Percentiles rank a stretch among this genome's conserved stretches.
Evolutionary conservation across 2,888 invertebrate genomes (phyloP).

Genomic region (Nemurella pictetii): DNA sequence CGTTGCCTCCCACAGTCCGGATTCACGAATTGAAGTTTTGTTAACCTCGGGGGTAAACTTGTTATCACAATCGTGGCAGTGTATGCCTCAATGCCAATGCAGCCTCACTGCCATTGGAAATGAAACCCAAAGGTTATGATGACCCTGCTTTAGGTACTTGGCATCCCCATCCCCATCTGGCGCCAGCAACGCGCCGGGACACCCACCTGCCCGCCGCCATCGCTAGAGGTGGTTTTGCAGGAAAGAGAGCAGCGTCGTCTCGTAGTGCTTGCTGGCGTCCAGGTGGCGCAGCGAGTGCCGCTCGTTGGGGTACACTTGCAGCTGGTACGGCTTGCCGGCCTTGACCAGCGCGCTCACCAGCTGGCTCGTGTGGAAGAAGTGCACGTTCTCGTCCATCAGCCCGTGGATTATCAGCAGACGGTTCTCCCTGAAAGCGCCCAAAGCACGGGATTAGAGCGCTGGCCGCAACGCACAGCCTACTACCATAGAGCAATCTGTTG

Average conservation of each 20-base stretch:
- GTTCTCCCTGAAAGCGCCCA: slow-evolving; percentile 66
- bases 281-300: slow-evolving; percentile 92
- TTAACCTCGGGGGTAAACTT: too few species aligned
- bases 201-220: not conserved
- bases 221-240: slow-evolving; percentile 76
- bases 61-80: too few species aligned
- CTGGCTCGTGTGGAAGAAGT: slow-evolving; percentile 94
- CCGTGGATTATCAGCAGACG: slow-evolving; percentile 95
- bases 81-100: too few species aligned
- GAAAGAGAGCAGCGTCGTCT: slow-evolving; percentile 90
- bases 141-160: too few species aligned
- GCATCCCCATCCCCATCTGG: too few species aligned
- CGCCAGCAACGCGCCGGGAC: too few species aligned
- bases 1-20: too few species aligned
- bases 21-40: too few species aligned
- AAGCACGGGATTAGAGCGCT: slow-evolving; percentile 16
- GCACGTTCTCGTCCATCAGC: slow-evolving; percentile 97
- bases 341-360: slow-evolving; percentile 87
- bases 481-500: too few species aligned
- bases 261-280: slow-evolving; percentile 95
- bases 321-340: slow-evolving; percentile 93
- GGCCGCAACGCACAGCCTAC: too few species aligned
- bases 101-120: too few species aligned
- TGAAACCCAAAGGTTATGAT: too few species aligned
- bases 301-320: slow-evolving; percentile 95